Conservation (phyloP, 2,888 invertebrate genomes). For the Phania funesta region DNA sequence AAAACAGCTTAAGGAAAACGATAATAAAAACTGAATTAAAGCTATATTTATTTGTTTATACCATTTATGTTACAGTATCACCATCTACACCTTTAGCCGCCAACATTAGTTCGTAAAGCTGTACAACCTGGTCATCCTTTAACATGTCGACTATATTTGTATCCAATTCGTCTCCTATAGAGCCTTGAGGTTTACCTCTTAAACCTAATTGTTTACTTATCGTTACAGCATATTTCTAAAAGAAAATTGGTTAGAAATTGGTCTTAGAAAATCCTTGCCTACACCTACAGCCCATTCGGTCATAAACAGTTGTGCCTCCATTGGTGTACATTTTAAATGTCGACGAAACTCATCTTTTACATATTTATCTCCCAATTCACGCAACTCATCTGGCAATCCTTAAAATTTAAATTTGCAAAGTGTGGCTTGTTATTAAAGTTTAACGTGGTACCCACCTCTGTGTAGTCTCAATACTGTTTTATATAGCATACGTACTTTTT, state of each 20-base stretch:
- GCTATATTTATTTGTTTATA: slow-evolving; percentile 54
- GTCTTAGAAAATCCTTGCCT: neutral
- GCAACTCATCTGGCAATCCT: slow-evolving; percentile 86
- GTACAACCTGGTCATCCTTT: slow-evolving; percentile 90
- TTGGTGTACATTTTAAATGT: slow-evolving; percentile 87
- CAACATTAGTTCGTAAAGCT: slow-evolving; percentile 90
- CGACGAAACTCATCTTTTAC: slow-evolving; percentile 91
- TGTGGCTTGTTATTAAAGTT: neutral
- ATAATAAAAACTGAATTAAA: neutral
- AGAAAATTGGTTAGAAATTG: slow-evolving; percentile 68
- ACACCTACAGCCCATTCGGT: slow-evolving; percentile 90
- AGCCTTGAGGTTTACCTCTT: slow-evolving; percentile 83
- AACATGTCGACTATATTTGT: slow-evolving; percentile 85
- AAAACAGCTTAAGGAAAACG: slow-evolving; percentile 39
- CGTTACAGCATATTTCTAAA: slow-evolving; percentile 87
- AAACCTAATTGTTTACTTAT: slow-evolving; percentile 88
- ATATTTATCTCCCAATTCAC: slow-evolving; percentile 88
- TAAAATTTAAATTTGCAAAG: neutral
- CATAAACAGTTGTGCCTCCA: slow-evolving; percentile 89
- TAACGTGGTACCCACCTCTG: slow-evolving; percentile 81
- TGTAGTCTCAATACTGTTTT: slow-evolving; percentile 90
- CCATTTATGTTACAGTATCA: slow-evolving; percentile 72
- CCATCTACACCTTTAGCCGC: slow-evolving; percentile 82
- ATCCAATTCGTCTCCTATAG: slow-evolving; percentile 85
- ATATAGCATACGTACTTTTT: slow-evolving; percentile 86